Base-by-base conservation (phyloP, 2,797 vertebrate genomes). In the Merluccius polli region DNA sequence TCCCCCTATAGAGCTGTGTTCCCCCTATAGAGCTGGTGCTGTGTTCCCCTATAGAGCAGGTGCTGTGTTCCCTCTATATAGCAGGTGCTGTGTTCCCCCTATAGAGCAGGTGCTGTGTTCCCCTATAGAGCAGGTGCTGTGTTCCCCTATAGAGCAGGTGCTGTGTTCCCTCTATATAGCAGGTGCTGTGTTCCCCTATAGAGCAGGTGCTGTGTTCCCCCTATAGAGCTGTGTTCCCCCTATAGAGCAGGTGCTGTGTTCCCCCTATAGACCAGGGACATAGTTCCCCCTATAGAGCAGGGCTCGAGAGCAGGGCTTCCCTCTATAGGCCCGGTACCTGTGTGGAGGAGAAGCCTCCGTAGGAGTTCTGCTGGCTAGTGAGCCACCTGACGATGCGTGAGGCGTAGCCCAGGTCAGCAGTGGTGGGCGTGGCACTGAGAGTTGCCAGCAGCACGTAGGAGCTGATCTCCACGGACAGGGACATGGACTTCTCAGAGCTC, bases 281-380 rank as follows among this genome's bases (percentile, higher is more conserved):
- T n/a, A 27, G 24, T 11, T 65, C 59, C 59, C 59, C n/a, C 44
- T 44, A 52, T 52, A 13, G 16, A 52, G 44, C 44, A 21, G 44
- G 27, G 15, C 15, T 48, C n/a, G n/a, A n/a, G n/a, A n/a, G n/a
- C n/a, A n/a, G n/a, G n/a, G n/a, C n/a, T n/a, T n/a, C 41, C 41
- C 41, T 15, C 13, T 48, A 27, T 65, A 65, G 59, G n/a, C 13
- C 52, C 24, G 10, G 59, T 91, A 96, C 96, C 95, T 97, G 96
- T 71, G 93, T 96, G 71, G 95, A 97, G n/a, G 92, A 92, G 88
- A 96, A 96, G 38, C 95, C 95, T 1, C 96, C 95, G 0, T 92
- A 93, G 0, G 90, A 74, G 78, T 95, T 96, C 87, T 93, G 94
- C 70, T 95, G 93, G 8, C 84, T 83, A 52, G 91, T 79, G 72